Evolutionary conservation across 2,888 invertebrate species (phyloP), one percentile per base, ranked within the genome.

Genomic region (Arge pagana): DNA sequence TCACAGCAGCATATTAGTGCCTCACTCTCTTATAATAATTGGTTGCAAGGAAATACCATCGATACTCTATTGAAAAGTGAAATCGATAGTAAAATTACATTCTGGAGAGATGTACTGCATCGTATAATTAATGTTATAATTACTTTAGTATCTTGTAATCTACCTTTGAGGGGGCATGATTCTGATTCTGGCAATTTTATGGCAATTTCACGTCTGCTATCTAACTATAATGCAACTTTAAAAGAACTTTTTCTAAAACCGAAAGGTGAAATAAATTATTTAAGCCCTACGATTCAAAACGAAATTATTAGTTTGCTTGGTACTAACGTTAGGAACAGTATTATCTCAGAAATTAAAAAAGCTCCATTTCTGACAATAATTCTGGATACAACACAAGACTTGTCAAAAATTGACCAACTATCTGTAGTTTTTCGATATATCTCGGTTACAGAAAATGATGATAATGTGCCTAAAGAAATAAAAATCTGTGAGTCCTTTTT

Each of bases 141-240:
- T n/a, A n/a, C n/a, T n/a, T n/a, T n/a, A n/a, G n/a, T n/a, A n/a
- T n/a, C n/a, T n/a, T n/a, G n/a, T n/a, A n/a, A n/a, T n/a, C n/a
- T n/a, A n/a, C n/a, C n/a, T n/a, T n/a, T n/a, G n/a, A n/a, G n/a
- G n/a, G n/a, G n/a, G n/a, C n/a, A n/a, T n/a, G n/a, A n/a, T n/a
- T n/a, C n/a, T n/a, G n/a, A n/a, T n/a, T n/a, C n/a, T n/a, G 61
- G 59, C 21, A 62, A 60, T 45, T 62, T 62, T 60, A 42, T 60
- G 26, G 53, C 54, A 45, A 55, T 63, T 23, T 51, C 61, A 4
- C 53, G 57, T 31, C 51, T 61, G 26, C 45, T 62, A 37, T 48
- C 55, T 18, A 54, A 49, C 19, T 60, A 60, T 49, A 60, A 63
- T 53, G 35, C 53, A 4, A 40, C 53, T 45, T 53, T 58, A 30